These are phyloP conservation scores for Halictus quadricinctus DNA, from an alignment of 2,888 invertebrate genomes.

Conservation along the genomic window DNA sequence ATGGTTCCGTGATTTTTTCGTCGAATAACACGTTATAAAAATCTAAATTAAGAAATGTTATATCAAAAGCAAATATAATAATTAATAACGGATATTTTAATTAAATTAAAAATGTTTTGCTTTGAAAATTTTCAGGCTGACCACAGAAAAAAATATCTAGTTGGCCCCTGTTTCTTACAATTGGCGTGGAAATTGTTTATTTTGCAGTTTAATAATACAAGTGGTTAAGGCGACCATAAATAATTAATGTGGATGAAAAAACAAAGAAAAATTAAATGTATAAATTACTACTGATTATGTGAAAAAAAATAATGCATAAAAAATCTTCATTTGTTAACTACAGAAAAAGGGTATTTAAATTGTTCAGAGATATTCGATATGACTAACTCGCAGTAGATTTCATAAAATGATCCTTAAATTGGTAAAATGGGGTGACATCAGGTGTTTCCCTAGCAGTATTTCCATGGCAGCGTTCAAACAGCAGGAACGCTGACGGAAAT, in stretches of 20 bases:
- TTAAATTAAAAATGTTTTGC: not conserved
- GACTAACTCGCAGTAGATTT: not conserved
- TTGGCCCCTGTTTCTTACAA: too few relatives aligned
- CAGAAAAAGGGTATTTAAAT: not conserved
- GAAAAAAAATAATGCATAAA: not conserved
- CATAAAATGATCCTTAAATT: not conserved
- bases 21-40: not conserved
- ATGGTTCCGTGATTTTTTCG: not conserved
- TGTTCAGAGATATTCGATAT: not conserved
- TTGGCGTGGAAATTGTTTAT: too few relatives aligned
- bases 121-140: not conserved
- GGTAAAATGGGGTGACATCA: conserved; percentile 43
- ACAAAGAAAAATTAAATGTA: not conserved
- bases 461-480: conserved; percentile 32
- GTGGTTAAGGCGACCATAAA: not conserved
- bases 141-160: too few relatives aligned
- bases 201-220: not conserved
- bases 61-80: not conserved
- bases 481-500: conserved; percentile 64
- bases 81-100: not conserved
- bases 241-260: not conserved
- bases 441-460: conserved; percentile 46
- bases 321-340: not conserved
- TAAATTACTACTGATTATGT: not conserved
- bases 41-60: not conserved